These are phyloP conservation scores for Anolis sagrei DNA, from an alignment of 2,113 vertebrate species.

Conservation along the genomic window DNA sequence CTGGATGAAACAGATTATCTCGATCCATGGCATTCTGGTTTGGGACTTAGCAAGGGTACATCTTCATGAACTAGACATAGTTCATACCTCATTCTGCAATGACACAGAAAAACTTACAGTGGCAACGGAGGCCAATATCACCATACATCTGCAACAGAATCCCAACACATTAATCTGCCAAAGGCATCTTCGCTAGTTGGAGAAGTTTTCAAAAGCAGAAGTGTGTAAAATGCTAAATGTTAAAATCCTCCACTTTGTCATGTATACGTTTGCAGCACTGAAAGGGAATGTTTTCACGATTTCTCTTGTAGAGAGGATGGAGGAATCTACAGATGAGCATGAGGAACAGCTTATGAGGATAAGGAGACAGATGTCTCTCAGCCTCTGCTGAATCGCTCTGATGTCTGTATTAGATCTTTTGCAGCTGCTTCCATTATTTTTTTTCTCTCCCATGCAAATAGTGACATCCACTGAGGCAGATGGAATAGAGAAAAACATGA, in stretches of 20 bases:
- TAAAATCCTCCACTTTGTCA: not conserved
- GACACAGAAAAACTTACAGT: no score
- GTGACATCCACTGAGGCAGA: not conserved
- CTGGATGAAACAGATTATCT: no score
- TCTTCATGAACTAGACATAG: no score
- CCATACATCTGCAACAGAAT: no score
- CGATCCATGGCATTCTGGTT: no score
- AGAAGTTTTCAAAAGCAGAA: not conserved
- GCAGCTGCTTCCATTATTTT: slow-evolving; percentile 17
- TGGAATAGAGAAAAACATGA: not conserved
- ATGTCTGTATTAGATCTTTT: not conserved
- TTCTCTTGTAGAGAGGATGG: not conserved
- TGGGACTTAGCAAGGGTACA: no score
- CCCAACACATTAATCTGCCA: not conserved
- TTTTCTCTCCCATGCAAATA: not conserved
- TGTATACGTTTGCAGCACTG: not conserved
- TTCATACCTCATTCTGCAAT: no score
- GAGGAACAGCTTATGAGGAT: not conserved
- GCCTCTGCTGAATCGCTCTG: not conserved
- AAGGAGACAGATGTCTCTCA: not conserved
- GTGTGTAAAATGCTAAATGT: not conserved
- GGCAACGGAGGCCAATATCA: no score
- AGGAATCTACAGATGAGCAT: slow-evolving; percentile 11
- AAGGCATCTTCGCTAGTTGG: not conserved
- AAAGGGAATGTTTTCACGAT: slow-evolving; percentile 22